Evolutionary conservation across 1,140 invertebrate species (phyloP), one percentile per base, ranked within the genome.

Genomic region (Dolichoris vasculosae): DNA sequence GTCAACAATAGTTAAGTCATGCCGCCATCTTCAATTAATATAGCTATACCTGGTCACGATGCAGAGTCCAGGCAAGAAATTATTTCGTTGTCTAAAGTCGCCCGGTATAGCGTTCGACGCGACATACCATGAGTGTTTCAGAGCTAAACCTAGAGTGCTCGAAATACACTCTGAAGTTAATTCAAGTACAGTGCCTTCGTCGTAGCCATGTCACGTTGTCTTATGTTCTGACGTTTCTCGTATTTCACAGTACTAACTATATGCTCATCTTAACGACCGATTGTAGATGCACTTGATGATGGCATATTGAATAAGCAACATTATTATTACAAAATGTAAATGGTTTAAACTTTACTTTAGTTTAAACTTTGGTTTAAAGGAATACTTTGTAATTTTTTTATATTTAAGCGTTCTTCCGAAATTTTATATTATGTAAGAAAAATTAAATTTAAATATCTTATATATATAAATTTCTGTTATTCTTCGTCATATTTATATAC

Each of bases 121-220:
- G 87, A 89, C 89, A 91, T 90, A 89, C 89, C 90, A 84, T 81
- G 86, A 89, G 86, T 90, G 89, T 89, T 91, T 87, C 89, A 86
- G 88, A 90, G 90, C 91, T 92, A 92, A 92, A 91, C 88, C 90
- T 87, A 91, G 90, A 91, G 88, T 88, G 90, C 90, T 90, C 90
- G 90, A 92, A 92, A 92, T 92, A 92, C 88, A 89, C 90, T 86
- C 78, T 87, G 89, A 88, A 89, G 90, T 91, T 89, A 91, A 92
- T 92, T 91, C 90, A 92, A 92, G 90, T 92, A 89, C 90, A 91
- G 90, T 88, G 90, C 87, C 88, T 90, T 88, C 87, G 88, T 86
- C 87, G 89, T 90, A 86, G 86, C 87, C 83, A 80, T 64, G 87
- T 87, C 85, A 86, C 78, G 83, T 87, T 85, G 86, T 87, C 87